phyloP scores from a whole-genome alignment of 2,113 vertebrate genomes.

The Plestiodon gilberti region DNA sequence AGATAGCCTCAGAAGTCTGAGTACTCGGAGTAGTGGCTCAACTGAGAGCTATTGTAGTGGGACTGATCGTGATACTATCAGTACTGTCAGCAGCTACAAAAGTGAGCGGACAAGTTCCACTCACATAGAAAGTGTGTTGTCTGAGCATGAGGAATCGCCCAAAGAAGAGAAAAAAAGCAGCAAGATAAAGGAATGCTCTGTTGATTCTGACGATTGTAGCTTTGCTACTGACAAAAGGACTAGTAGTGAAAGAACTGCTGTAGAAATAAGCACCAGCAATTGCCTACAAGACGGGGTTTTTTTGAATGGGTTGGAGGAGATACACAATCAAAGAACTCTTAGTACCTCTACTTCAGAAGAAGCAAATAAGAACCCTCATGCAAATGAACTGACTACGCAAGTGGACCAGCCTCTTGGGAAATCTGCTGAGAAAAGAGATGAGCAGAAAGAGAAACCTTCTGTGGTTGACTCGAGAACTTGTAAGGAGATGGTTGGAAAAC shows the following conservation, averaged over 20 bases:
- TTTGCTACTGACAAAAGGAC: constrained; percentile 80
- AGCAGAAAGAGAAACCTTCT: constrained; percentile 70
- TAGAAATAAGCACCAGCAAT: constrained; percentile 59
- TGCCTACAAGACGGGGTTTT: constrained; percentile 65
- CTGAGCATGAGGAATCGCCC: constrained; percentile 83
- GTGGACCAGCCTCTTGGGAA: constrained; percentile 69
- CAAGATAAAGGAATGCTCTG: constrained; percentile 65
- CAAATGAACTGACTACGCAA: constrained; percentile 87
- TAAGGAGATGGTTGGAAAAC: constrained; percentile 77
- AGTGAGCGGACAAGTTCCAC: constrained; percentile 97
- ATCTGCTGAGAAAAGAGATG: constrained; percentile 67
- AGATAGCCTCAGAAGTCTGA: constrained; percentile 94
- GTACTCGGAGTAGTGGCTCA: constrained; percentile 94
- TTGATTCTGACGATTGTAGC: constrained; percentile 74
- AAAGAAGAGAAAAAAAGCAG: constrained; percentile 75
- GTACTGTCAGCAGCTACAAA: constrained; percentile 94
- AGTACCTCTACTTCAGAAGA: constrained; percentile 88
- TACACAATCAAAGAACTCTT: constrained; percentile 70
- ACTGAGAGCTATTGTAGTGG: constrained; percentile 97
- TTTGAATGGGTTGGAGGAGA: constrained; percentile 63
- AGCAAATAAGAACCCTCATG: constrained; percentile 97
- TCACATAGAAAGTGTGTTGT: constrained; percentile 92
- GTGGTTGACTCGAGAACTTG: constrained; percentile 69
- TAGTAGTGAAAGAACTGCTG: constrained; percentile 75
- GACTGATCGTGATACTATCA: constrained; percentile 95